phyloP scores from a whole-genome alignment of 2,797 vertebrate genomes.

The Phalloptychus januarius region DNA sequence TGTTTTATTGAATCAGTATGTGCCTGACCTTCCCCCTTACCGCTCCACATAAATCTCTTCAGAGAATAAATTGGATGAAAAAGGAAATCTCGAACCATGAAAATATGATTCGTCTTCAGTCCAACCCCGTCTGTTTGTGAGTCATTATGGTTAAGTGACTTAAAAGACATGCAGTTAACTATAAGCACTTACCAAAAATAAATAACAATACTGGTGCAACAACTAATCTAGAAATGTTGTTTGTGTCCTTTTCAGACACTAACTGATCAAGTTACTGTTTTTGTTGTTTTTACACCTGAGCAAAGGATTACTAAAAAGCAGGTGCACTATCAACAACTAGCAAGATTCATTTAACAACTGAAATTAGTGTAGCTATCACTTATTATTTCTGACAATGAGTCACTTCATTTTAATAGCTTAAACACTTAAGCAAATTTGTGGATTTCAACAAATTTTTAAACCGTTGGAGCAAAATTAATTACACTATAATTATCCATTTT shows the following conservation, averaged over 20 bases:
- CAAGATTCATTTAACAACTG: background rate
- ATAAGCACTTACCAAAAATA: conserved; percentile 13
- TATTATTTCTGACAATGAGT: background rate
- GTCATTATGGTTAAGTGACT: conserved; percentile 25
- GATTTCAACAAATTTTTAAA: background rate
- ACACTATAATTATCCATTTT: background rate
- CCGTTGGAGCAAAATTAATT: background rate
- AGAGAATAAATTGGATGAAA: conserved; percentile 68
- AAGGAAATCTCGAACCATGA: conserved; percentile 62
- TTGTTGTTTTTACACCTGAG: background rate
- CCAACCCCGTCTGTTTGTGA: conserved; percentile 20
- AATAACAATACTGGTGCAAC: background rate
- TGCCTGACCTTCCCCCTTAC: conserved; percentile 76
- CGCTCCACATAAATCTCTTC: conserved; percentile 65
- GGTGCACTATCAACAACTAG: background rate
- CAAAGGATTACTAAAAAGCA: background rate
- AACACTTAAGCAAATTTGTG: background rate
- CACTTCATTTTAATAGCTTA: background rate
- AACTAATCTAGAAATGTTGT: background rate
- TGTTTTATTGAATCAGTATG: conserved; percentile 89
- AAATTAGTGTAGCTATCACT: background rate
- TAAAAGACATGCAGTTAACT: conserved; percentile 26
- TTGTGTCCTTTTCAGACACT: conserved; percentile 10
- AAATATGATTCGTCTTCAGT: conserved; percentile 28
- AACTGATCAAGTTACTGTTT: background rate